Base-by-base conservation (phyloP, 1,140 invertebrate species). In the Aphis craccivora region DNA sequence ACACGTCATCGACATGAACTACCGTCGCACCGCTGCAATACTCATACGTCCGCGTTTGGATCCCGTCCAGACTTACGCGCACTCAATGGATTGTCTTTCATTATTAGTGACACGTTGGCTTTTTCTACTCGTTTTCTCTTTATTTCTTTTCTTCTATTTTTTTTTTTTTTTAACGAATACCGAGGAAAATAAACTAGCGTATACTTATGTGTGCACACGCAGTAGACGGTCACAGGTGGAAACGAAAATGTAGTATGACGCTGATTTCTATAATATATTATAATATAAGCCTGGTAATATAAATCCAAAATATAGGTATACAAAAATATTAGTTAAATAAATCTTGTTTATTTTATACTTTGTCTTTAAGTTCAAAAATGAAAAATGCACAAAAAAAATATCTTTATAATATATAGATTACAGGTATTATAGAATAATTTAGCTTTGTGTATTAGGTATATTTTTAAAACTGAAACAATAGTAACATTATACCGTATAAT, bases 1-100 rank as follows among this genome's bases (percentile, higher is more conserved):
- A 60, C 89, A 90, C 43, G 45, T 81, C 55, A 91, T 91, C 90
- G 90, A 91, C 90, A 91, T 35, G n/a, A 25, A 25, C 84, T 14
- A 40, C 40, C 8, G 37, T 43, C 14, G 35, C 53, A 40, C 7
- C 14, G 30, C 90, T 18, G 1, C 18, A 67, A 25, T 60, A 35
- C 9, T 20, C 51, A 35, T 37, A 55, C n/a, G 30, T 76, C 45
- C 6, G 6, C 45, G 11, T 92, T 92, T 92, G 91, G 91, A 92
- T 45, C n/a, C 5, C 30, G n/a, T 81, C 91, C 91, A 84, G 40
- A 48, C 48, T 25, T 84, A 40, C 37, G 88, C 22, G 53, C 88
- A 20, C 55, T 45, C 89, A 48, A 83, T 91, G 40, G 67, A 91
- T 81, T 91, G 90, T 83, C 60, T 83, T 48, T 91, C 87, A 76